Evolutionary conservation across 2,113 vertebrate species (phyloP).

Genomic region (Pan troglodytes): NHGRI_mPanTro3-v2.1_pri NC_072401.2:7134001-7134500

Average conservation of each 20-base stretch:
- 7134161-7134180: neutral
- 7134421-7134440: neutral
- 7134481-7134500: neutral
- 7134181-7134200: neutral
- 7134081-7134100: accelerated
- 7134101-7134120: accelerated
- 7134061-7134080: neutral
- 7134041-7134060: too few relatives aligned
- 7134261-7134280: neutral
- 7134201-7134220: neutral
- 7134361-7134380: neutral
- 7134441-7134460: neutral
- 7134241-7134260: neutral
- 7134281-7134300: neutral
- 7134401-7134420: neutral
- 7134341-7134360: neutral
- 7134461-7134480: neutral
- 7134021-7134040: neutral
- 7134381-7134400: neutral
- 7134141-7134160: neutral
- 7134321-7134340: neutral
- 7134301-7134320: neutral
- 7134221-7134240: neutral
- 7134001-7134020: too few relatives aligned
- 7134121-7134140: accelerated